Evolutionary conservation across 2,113 vertebrate species (phyloP), one percentile per base, ranked within the genome.

Genomic region (Pavo muticus): DNA sequence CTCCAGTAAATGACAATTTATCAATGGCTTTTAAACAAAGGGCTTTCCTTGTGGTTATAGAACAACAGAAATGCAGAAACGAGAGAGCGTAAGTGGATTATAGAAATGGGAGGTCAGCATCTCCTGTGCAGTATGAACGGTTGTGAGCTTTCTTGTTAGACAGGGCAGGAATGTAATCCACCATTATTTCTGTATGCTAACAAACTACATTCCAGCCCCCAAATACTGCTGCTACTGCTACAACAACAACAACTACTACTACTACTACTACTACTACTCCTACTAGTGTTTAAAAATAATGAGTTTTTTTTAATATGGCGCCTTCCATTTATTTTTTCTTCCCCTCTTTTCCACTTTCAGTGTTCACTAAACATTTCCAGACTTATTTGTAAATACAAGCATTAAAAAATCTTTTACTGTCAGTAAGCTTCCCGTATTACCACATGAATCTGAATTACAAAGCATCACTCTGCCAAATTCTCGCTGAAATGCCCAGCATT

Each of bases 1-100:
- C 83, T 95, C 67, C 45, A 84, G 48, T 54, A 93, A 93, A 61
- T 75, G 91, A 78, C 54, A 37, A 90, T 95, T 94, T 96, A 84
- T 96, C 96, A 93, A 69, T 88, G 76, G 63, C 93, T 95, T 94
- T 90, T 96, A 96, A 90, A 95, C 86, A 86, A 94, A 95, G 76
- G 76, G 47, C 32, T 91, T 95, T 95, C 61, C 85, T 94, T 11
- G 15, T 94, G 63, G n/a, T 94, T 93, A 72, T 20, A 47, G 84
- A 90, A 65, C 44, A 84, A 86, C 87, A 56, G 80, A 88, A 90
- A 90, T 13, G 32, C 23, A 91, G 69, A 95, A 90, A 84, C 39
- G 32, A 88, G 32, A 27, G 61, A 40, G 11, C 27, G 15, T 59
- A 81, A 90, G 75, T 64, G 73, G 60, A 37, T 65, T 77, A 25